phyloP scores from a whole-genome alignment of 1,140 invertebrate genomes.

The Macrosteles quadrilineatus region DNA sequence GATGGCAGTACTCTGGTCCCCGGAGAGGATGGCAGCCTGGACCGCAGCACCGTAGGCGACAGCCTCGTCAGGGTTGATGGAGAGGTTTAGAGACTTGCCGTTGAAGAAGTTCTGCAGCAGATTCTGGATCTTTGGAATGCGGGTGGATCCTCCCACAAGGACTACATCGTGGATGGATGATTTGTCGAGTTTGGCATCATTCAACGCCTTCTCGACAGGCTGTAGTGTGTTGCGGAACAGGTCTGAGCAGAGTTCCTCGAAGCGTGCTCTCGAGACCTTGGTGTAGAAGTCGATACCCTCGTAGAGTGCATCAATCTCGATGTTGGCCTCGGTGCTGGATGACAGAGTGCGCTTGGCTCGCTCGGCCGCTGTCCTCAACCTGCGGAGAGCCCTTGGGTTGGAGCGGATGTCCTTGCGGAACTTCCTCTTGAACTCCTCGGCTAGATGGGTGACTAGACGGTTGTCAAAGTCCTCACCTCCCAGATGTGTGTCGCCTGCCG shows the following conservation, averaged over 20 bases:
- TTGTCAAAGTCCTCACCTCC: too few species aligned
- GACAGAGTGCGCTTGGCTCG: slow-evolving; percentile 60
- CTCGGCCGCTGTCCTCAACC: slow-evolving; percentile 67
- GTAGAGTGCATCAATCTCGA: slow-evolving; percentile 59
- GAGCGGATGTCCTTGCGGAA: slow-evolving; percentile 53
- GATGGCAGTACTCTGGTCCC: slow-evolving; percentile 58
- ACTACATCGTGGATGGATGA: slow-evolving; percentile 66
- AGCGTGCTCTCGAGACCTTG: slow-evolving; percentile 60
- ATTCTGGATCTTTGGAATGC: slow-evolving; percentile 57
- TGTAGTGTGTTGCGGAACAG: slow-evolving; percentile 61
- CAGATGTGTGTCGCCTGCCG: slow-evolving; percentile 73
- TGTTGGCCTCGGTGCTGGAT: slow-evolving; percentile 58
- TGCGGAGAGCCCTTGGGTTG: slow-evolving; percentile 56
- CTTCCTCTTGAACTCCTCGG: slow-evolving; percentile 59
- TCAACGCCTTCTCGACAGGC: slow-evolving; percentile 67
- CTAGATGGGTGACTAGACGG: slow-evolving; percentile 73
- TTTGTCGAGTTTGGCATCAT: slow-evolving; percentile 68
- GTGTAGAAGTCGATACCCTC: slow-evolving; percentile 64
- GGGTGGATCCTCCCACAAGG: slow-evolving; percentile 68
- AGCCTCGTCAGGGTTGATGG: slow-evolving; percentile 78
- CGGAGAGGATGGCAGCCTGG: slow-evolving; percentile 72
- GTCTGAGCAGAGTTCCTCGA: slow-evolving; percentile 64
- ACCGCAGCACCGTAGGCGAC: slow-evolving; percentile 71
- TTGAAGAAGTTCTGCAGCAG: slow-evolving; percentile 61
- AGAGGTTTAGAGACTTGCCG: slow-evolving; percentile 66